Percentiles rank a stretch among this genome's conserved stretches.
These are phyloP conservation scores for Xyliphius kryptos DNA, from an alignment of 2,113 vertebrate species.

Conservation along the genomic window DNA sequence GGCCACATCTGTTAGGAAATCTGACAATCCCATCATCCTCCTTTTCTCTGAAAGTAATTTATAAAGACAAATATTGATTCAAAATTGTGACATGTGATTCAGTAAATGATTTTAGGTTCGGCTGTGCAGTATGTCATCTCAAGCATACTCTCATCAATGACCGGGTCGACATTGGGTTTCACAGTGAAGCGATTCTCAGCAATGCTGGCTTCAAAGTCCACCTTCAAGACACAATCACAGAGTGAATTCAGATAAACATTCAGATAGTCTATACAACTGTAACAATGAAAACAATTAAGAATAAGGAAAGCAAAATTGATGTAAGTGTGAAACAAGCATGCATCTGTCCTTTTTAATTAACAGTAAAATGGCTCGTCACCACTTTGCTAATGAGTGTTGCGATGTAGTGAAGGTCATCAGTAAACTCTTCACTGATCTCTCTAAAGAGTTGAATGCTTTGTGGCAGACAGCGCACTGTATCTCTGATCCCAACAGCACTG, in stretches of 20 bases:
- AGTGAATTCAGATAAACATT: no score
- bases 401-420: conserved; percentile 80
- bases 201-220: conserved; percentile 84
- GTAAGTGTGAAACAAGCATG: no score
- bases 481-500: conserved; percentile 81
- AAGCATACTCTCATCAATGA: conserved; percentile 80
- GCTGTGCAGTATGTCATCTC: neutral
- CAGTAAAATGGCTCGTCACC: conserved; percentile 42
- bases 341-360: no score
- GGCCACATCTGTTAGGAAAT: conserved; percentile 90
- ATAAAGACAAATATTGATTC: neutral
- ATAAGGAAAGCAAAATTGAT: no score
- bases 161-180: conserved; percentile 80
- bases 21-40: conserved; percentile 80
- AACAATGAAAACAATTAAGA: no score
- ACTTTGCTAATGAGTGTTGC: conserved; percentile 82
- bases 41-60: conserved; percentile 72
- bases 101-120: neutral
- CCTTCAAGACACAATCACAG: conserved; percentile 46
- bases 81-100: no score
- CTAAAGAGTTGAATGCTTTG: conserved; percentile 78
- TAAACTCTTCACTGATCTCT: conserved; percentile 77
- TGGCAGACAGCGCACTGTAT: conserved; percentile 77
- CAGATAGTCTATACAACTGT: no score
- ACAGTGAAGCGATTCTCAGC: conserved; percentile 81